Evolutionary conservation across 2,797 vertebrate species (phyloP).

Genomic region (Platyrinchus mystaceus): DNA sequence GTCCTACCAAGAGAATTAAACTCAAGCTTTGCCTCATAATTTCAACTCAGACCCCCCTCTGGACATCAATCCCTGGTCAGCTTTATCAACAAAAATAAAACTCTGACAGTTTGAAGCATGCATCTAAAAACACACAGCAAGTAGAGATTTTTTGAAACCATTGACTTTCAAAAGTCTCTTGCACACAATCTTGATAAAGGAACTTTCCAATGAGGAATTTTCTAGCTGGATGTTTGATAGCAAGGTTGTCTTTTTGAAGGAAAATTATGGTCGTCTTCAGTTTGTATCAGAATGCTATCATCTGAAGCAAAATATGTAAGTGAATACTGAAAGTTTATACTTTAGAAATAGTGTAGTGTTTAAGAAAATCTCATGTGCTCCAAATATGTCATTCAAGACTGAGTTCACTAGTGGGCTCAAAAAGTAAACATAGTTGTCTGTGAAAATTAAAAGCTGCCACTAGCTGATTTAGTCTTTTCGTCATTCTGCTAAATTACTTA

Average conservation of each 20-base stretch:
- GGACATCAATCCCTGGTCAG: conserved; percentile 59
- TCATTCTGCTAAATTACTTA: neutral
- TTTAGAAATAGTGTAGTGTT: neutral
- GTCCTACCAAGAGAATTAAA: conserved; percentile 49
- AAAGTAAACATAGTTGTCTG: neutral
- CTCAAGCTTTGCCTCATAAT: conserved; percentile 70
- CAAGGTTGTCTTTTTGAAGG: conserved; percentile 50
- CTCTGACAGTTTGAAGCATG: conserved; percentile 73
- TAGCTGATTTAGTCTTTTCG: neutral
- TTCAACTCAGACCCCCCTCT: conserved; percentile 60
- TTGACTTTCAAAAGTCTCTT: conserved; percentile 77
- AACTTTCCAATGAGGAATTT: conserved; percentile 59
- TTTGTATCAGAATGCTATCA: conserved; percentile 49
- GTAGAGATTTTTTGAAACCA: conserved; percentile 33
- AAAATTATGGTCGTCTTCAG: conserved; percentile 53
- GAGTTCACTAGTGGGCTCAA: neutral
- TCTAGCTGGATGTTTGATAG: conserved; percentile 43
- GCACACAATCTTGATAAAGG: conserved; percentile 68
- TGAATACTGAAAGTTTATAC: conserved; percentile 22
- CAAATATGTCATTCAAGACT: neutral
- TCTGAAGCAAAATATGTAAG: conserved; percentile 56
- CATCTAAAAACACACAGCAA: conserved; percentile 58
- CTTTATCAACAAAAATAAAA: conserved; percentile 75
- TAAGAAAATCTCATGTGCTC: neutral
- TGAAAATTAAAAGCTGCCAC: neutral